Base-by-base conservation (phyloP, 2,113 vertebrate genomes). In the Columba livia region DNA sequence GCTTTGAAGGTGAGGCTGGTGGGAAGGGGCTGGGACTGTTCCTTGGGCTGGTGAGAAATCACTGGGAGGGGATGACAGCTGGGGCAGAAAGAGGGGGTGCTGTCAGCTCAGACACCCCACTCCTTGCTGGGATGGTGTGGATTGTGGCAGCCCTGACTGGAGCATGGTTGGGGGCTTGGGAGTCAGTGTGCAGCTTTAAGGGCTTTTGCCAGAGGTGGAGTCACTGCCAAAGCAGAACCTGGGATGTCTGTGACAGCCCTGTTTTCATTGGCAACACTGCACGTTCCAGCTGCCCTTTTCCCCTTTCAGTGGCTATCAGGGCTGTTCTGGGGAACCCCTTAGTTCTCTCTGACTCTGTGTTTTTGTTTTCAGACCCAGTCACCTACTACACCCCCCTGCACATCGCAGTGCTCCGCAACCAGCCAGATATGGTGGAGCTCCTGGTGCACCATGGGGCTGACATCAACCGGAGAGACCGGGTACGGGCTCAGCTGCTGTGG, bases 331-430 rank as follows among this genome's bases (percentile, higher is more conserved):
- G 77, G n/a, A 38, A 77, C n/a, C 19, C 15, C 70, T 48, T 79
- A 3, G 24, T 65, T 69, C 26, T 62, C 38, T 60, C 32, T 91
- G 80, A 65, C 44, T 5, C 24, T 19, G 48, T 36, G 18, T 18
- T 53, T 44, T 17, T 66, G 9, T n/a, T 40, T 61, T 28, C 96
- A 99, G 99, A 99, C 91, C 99, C 99, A 0, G 99, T 99, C 67
- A 99, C 99, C 1, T 99, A 99, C 96, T 99, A 99, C 98, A 99
- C 98, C 0, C 98, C 99, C 3, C 96, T 99, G 65, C 99, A 99
- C 86, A 98, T 99, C 0, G 99, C 99, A 0, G 98, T 99, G 92
- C 96, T 99, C 66, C 98, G 98, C 38, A 99, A 98, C 97, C 98
- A 98, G 96, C 98, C 98, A 0, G 98, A 97, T 72, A 97, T 98